These are phyloP conservation scores for Clarias magur DNA, from an alignment of 2,113 vertebrate species.

Conservation along the genomic window DNA sequence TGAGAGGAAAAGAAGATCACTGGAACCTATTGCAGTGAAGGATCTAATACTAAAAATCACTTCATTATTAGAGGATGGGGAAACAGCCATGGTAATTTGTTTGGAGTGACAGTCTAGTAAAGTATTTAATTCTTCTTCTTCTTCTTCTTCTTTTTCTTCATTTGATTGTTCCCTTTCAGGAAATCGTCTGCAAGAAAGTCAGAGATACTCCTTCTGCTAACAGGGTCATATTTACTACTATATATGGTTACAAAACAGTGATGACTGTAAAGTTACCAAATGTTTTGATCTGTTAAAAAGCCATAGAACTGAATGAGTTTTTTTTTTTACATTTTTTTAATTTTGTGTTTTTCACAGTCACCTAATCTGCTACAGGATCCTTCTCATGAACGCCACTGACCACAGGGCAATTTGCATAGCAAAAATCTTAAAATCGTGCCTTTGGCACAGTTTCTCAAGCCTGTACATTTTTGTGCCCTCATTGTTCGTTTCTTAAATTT, in stretches of 20 bases:
- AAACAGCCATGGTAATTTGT: not conserved
- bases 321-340: constrained; percentile 38
- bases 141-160: too few relatives aligned
- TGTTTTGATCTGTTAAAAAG: not conserved
- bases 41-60: constrained; percentile 16
- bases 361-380: constrained; percentile 59
- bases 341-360: constrained; percentile 47
- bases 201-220: too few relatives aligned
- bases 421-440: constrained; percentile 60
- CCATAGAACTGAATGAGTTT: constrained; percentile 21
- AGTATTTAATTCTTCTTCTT: not conserved
- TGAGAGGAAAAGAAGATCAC: constrained; percentile 34
- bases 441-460: constrained; percentile 50
- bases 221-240: not conserved
- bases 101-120: not conserved
- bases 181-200: too few relatives aligned
- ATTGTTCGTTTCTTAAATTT: constrained; percentile 37
- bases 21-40: constrained; percentile 21
- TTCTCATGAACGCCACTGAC: constrained; percentile 62
- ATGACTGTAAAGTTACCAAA: not conserved
- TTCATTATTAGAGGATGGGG: not conserved
- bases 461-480: constrained; percentile 24
- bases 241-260: not conserved
- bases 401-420: constrained; percentile 62
- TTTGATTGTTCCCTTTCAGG: too few relatives aligned